Conservation (phyloP, 1,140 invertebrate genomes). For the Drosophila teissieri region DNA sequence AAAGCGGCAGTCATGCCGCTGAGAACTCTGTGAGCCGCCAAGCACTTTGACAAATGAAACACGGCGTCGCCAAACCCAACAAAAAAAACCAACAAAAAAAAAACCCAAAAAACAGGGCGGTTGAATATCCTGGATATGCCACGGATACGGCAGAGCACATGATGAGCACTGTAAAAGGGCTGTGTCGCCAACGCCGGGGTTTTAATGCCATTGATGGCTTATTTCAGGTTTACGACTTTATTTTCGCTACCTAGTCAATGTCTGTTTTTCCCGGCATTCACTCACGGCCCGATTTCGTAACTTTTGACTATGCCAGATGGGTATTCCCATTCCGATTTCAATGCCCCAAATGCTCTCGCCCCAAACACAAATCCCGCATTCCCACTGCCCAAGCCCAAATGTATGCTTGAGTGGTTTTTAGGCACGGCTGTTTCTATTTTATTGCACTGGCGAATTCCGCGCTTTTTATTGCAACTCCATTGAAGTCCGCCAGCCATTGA, state of each 20-base stretch:
- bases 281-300: constrained; percentile 72
- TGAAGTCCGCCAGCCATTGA: constrained; percentile 71
- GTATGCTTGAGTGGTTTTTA: constrained; percentile 82
- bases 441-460: constrained; percentile 73
- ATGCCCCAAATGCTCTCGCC: background rate
- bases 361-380: background rate
- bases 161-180: constrained; percentile 59
- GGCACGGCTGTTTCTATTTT: constrained; percentile 81
- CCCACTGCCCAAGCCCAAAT: constrained; percentile 14
- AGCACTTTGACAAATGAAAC: constrained; percentile 83
- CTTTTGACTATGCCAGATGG: constrained; percentile 67
- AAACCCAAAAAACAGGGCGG: constrained; percentile 3
- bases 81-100: background rate
- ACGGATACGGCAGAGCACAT: constrained; percentile 4
- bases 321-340: background rate
- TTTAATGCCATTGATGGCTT: constrained; percentile 83
- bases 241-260: constrained; percentile 78
- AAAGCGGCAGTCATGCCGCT: constrained; percentile 50
- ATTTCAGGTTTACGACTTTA: constrained; percentile 83
- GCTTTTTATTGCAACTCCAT: constrained; percentile 80
- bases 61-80: constrained; percentile 33
- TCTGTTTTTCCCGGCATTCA: constrained; percentile 57
- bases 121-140: constrained; percentile 2
- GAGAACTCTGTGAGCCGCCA: constrained; percentile 35
- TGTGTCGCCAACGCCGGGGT: constrained; percentile 57